A percentile compares a stretch with the other conserved stretches of the same genome.
Evolutionary conservation across 2,888 invertebrate species (phyloP).

Genomic region (Stenodema calcarata): DNA sequence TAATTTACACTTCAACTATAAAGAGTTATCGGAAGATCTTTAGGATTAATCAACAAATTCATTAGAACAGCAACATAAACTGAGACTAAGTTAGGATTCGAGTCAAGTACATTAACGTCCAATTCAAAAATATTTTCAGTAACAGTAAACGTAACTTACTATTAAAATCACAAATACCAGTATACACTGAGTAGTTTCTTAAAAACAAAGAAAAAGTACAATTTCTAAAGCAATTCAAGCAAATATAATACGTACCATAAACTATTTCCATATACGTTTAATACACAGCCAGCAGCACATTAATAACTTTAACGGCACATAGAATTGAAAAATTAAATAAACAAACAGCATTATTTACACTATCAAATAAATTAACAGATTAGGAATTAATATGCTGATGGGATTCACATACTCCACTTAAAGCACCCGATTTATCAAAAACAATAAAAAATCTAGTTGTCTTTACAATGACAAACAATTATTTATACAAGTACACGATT

Average conservation of each 20-base stretch:
- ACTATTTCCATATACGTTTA: constrained; percentile 16
- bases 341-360: constrained; percentile 3
- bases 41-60: neutral
- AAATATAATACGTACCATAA: neutral
- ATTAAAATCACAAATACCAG: constrained; percentile 34
- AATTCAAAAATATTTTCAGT: constrained; percentile 17
- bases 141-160: constrained; percentile 5
- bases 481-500: neutral
- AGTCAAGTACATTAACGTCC: neutral
- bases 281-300: constrained; percentile 42
- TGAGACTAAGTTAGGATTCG: neutral
- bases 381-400: constrained; percentile 34
- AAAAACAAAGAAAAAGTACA: constrained; percentile 2
- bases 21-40: constrained; percentile 33
- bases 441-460: neutral
- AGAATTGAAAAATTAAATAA: neutral
- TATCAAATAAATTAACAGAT: neutral
- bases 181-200: neutral
- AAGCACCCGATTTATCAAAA: constrained; percentile 24
- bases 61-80: neutral
- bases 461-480: constrained; percentile 17
- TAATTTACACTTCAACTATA: neutral
- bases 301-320: constrained; percentile 23
- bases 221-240: constrained; percentile 22
- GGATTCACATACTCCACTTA: neutral